phyloP scores from a whole-genome alignment of 1,140 invertebrate species.

The Tribolium madens region DNA sequence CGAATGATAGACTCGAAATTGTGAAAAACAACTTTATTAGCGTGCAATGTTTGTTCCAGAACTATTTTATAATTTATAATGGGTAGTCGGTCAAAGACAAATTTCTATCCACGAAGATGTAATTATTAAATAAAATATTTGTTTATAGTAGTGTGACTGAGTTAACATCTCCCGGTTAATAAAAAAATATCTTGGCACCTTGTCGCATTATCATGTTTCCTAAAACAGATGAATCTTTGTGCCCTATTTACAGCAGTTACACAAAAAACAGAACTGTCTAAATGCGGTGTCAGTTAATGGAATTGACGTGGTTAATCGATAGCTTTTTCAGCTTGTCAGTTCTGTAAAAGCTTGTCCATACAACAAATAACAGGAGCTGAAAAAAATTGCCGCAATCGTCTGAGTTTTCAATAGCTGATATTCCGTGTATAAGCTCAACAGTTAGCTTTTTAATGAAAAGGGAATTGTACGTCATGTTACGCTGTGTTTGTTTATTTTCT shows the following conservation, averaged over 20 bases:
- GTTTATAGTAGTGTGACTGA: neutral
- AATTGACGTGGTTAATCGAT: slow-evolving; percentile 23
- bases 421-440: neutral
- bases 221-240: neutral
- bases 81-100: slow-evolving; percentile 16
- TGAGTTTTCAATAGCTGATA: neutral
- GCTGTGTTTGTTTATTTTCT: neutral
- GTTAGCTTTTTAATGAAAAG: neutral
- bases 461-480: neutral
- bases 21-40: slow-evolving; percentile 30
- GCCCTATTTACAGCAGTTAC: neutral
- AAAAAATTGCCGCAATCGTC: neutral
- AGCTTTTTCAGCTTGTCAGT: slow-evolving; percentile 31
- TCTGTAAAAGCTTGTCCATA: slow-evolving; percentile 21
- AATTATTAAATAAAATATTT: slow-evolving; percentile 36
- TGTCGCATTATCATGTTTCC: neutral
- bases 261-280: slow-evolving; percentile 6
- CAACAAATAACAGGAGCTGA: slow-evolving; percentile 5
- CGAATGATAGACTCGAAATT: slow-evolving; percentile 1
- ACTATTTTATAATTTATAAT: slow-evolving; percentile 13
- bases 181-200: neutral
- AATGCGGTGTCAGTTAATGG: slow-evolving; percentile 22
- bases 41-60: neutral
- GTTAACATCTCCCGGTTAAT: slow-evolving; percentile 1
- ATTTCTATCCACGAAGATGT: slow-evolving; percentile 12